These are phyloP conservation scores for Collichthys lucidus DNA, from an alignment of 2,113 vertebrate species.

Conservation along the genomic window DNA sequence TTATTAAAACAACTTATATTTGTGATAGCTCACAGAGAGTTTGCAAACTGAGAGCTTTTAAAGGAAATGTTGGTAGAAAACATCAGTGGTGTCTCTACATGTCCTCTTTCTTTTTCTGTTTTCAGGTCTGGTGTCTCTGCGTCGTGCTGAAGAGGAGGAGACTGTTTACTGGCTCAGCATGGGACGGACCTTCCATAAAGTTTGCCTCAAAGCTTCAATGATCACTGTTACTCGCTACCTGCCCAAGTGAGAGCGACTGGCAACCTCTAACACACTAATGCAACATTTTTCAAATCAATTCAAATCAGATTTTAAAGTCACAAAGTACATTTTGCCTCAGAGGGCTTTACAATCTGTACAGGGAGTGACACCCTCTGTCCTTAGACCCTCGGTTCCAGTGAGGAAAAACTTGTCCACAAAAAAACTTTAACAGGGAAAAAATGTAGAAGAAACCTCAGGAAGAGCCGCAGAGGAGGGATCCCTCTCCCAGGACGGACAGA, in stretches of 20 bases:
- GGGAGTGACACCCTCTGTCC: no score
- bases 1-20: not conserved
- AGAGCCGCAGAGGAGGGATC: no score
- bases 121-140: constrained; percentile 92
- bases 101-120: not conserved
- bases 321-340: no score
- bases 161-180: constrained; percentile 97
- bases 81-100: not conserved
- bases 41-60: not conserved
- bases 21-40: not conserved
- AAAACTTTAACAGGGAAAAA: no score
- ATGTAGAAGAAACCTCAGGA: no score
- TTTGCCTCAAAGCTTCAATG: constrained; percentile 96
- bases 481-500: no score
- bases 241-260: constrained; percentile 90
- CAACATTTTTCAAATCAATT: not conserved
- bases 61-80: not conserved
- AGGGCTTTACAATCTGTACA: no score
- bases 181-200: constrained; percentile 98
- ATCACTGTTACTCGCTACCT: constrained; percentile 98
- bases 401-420: no score
- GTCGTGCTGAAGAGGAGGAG: constrained; percentile 91
- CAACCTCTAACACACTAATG: not conserved
- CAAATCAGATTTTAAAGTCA: no score
- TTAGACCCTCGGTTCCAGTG: no score